Conservation (phyloP, 2,113 vertebrate genomes). For the Rissa tridactyla region DNA sequence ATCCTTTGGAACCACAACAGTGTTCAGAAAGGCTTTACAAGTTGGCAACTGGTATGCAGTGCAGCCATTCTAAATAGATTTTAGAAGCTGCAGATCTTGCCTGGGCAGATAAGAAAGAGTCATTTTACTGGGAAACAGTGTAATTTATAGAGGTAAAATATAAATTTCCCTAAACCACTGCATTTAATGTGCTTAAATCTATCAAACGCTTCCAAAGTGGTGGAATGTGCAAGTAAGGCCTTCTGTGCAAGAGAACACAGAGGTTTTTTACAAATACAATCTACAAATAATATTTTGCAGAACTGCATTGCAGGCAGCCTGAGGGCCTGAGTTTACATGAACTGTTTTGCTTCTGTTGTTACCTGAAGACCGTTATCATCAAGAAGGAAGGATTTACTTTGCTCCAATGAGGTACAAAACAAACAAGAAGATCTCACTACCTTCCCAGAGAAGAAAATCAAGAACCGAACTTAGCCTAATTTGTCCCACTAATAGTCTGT, state of each 20-base stretch:
- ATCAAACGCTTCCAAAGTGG: not conserved
- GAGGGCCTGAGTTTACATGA: not conserved
- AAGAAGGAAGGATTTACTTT: not conserved
- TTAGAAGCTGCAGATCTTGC: not conserved
- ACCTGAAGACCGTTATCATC: fast-evolving
- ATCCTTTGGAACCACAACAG: not conserved
- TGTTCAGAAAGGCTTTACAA: constrained; percentile 1
- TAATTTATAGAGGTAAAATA: not conserved
- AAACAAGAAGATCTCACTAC: not conserved
- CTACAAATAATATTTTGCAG: not conserved
- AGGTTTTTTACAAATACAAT: not conserved
- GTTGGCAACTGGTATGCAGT: not conserved
- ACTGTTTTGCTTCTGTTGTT: not conserved
- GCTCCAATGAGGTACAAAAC: not conserved
- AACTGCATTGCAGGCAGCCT: not conserved
- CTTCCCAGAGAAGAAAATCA: not conserved
- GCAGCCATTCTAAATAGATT: not conserved
- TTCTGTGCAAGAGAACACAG: not conserved
- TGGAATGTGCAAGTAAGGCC: not conserved
- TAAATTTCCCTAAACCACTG: not conserved
- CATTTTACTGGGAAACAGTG: not conserved
- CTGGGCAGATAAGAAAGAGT: not conserved
- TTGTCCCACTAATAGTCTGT: not conserved
- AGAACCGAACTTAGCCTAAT: not conserved
- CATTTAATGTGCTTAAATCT: not conserved